Evolutionary conservation across 2,888 invertebrate species (phyloP).

Genomic region (Diadromus collaris): DNA sequence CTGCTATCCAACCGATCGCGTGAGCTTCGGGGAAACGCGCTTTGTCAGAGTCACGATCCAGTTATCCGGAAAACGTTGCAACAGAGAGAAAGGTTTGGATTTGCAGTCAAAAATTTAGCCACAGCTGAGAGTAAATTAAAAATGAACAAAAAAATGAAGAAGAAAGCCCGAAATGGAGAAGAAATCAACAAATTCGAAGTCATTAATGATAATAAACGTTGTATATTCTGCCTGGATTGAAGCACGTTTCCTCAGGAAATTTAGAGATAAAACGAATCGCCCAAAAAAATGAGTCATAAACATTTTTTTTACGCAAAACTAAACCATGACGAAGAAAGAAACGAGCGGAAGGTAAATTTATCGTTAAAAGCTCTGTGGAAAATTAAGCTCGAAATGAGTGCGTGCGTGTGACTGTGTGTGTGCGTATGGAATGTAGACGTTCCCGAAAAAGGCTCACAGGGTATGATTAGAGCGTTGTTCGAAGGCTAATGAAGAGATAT

Average conservation of each 20-base stretch:
- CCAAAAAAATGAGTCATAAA: conserved; percentile 9
- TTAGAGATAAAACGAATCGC: conserved; percentile 1
- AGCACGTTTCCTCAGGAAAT: conserved; percentile 36
- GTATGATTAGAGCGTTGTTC: conserved; percentile 38
- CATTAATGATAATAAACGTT: conserved; percentile 3
- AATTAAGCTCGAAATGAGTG: conserved; percentile 17
- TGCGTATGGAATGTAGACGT: conserved; percentile 40
- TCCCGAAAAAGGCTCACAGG: conserved; percentile 51
- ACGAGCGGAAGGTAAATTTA: conserved; percentile 26
- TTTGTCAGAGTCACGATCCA: conserved; percentile 13
- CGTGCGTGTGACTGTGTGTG: background rate
- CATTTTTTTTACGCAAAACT: conserved; percentile 12
- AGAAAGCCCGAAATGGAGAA: too few species aligned
- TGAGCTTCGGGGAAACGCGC: conserved; percentile 4
- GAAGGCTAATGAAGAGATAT: conserved; percentile 14
- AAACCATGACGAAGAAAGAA: conserved; percentile 46
- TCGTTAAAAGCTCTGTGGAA: conserved; percentile 29
- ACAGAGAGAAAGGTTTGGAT: too few species aligned
- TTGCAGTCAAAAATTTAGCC: background rate
- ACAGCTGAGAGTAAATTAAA: background rate
- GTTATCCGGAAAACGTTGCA: background rate
- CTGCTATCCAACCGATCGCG: background rate
- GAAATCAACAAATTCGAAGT: conserved; percentile 14
- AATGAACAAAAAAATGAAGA: background rate
- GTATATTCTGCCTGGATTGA: background rate